Base-by-base conservation (phyloP, 1,140 invertebrate species). In the Aphis gossypii region DNA sequence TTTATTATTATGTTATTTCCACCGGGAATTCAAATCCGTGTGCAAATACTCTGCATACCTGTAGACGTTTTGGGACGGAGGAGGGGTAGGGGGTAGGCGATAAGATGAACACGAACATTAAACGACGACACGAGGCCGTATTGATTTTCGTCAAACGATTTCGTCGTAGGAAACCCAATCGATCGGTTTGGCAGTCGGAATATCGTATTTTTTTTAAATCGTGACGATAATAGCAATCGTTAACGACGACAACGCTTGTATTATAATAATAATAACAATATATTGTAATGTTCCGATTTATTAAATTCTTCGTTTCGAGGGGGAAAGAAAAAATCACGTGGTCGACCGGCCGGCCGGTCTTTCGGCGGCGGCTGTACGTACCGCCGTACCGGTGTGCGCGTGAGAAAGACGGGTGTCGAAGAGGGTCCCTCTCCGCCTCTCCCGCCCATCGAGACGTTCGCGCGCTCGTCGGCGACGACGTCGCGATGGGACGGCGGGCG, bases 311-410 rank as follows among this genome's bases (percentile, higher is more conserved):
- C 23, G 3, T 48, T 88, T 46, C 86, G 30, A 35, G 20, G n/a
- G 48, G 48, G 48, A 30, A 56, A n/a, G 3, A 89, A 89, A 89
- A 20, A 89, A 89, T 89, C 88, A 89, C 88, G 88, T 89, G 88
- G 88, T 56, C 87, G n/a, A n/a, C 86, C 46, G 84, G 25, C 41
- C 83, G 83, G 41, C 41, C 84, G 41, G 41, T 84, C 38, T 38
- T 84, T 68, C 60, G 82, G 35, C 35, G 83, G 86, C 46, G 86
- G 46, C 87, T 21, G 41, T 89, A 41, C 38, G 38, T 41, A 48
- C 48, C 48, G 48, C 1, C 38, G 38, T 41, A 48, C 48, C 48
- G 48, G 48, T 48, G 48, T 48, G 51, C 14, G 38, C 44, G 89
- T 25, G 89, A 20, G 54, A 88, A 51, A 41, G 87, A n/a, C 46